Conservation (phyloP, 2,113 vertebrate genomes). For the Pristiophorus japonicus region DNA sequence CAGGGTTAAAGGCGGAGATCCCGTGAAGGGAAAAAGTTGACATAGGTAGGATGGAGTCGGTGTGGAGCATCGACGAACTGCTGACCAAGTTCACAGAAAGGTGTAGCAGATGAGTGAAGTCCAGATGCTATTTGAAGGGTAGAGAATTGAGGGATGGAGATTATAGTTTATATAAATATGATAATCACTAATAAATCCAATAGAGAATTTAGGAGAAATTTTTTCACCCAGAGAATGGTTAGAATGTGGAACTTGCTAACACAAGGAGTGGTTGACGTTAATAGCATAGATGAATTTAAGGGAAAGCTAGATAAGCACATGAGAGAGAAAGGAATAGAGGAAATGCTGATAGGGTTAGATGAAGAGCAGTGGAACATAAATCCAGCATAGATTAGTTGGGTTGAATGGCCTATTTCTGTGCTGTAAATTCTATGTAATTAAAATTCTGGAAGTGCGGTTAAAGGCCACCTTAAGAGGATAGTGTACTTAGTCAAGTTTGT, state of each 20-base stretch:
- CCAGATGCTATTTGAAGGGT: no score
- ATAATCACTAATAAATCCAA: not conserved
- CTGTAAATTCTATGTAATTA: not conserved
- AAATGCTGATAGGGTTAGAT: not conserved
- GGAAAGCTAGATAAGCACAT: not conserved
- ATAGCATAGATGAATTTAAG: not conserved
- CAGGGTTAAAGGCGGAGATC: no score
- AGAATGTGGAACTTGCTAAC: not conserved
- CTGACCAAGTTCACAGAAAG: no score
- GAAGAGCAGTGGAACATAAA: not conserved
- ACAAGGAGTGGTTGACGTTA: not conserved
- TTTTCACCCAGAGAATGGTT: not conserved
- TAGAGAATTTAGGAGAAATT: not conserved
- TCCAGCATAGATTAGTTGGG: not conserved
- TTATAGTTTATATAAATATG: no score
- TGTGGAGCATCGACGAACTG: no score
- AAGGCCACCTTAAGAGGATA: not conserved
- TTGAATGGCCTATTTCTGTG: no score
- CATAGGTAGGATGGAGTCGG: no score
- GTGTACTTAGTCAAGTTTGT: not conserved
- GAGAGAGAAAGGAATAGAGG: not conserved
- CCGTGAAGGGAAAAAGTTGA: no score
- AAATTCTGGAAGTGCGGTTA: not conserved
- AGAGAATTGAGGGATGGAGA: no score
- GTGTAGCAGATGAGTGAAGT: no score